phyloP scores from a whole-genome alignment of 2,113 vertebrate genomes.

The Enhydra lutris region DNA sequence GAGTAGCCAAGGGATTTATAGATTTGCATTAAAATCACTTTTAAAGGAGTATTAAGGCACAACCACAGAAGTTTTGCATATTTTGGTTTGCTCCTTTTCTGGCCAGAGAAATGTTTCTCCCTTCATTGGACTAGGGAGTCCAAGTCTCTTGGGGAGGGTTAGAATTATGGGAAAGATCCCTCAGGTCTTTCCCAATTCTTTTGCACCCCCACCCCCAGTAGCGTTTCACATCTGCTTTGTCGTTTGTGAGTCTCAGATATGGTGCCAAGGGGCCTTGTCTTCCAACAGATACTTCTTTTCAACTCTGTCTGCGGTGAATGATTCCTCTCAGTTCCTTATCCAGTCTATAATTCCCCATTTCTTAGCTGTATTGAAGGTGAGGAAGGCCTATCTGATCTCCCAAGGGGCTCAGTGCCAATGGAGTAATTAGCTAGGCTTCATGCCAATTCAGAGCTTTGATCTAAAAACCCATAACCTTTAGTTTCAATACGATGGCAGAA shows the following conservation, averaged over 20 bases:
- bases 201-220: not conserved
- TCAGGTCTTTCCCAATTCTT: not conserved
- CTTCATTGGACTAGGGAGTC: not conserved
- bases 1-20: not conserved
- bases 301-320: slow-evolving; percentile 54
- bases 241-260: slow-evolving; percentile 58
- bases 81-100: not conserved
- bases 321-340: slow-evolving; percentile 62
- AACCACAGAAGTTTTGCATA: not conserved
- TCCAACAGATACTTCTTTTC: slow-evolving; percentile 63
- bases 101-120: not conserved
- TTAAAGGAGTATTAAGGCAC: not conserved
- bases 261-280: slow-evolving; percentile 56
- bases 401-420: slow-evolving; percentile 52
- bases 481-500: slow-evolving; percentile 36
- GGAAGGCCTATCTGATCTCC: slow-evolving; percentile 68
- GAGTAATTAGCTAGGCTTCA: slow-evolving; percentile 70
- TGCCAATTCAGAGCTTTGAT: slow-evolving; percentile 69
- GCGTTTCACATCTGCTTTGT: slow-evolving; percentile 43
- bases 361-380: slow-evolving; percentile 66
- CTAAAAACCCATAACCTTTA: slow-evolving; percentile 52
- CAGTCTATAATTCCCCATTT: slow-evolving; percentile 66
- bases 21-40: not conserved
- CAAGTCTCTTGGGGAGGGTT: not conserved
- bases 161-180: slow-evolving; percentile 19